phyloP scores from a whole-genome alignment of 2,888 invertebrate species.

The Hypena proboscidalis region DNA sequence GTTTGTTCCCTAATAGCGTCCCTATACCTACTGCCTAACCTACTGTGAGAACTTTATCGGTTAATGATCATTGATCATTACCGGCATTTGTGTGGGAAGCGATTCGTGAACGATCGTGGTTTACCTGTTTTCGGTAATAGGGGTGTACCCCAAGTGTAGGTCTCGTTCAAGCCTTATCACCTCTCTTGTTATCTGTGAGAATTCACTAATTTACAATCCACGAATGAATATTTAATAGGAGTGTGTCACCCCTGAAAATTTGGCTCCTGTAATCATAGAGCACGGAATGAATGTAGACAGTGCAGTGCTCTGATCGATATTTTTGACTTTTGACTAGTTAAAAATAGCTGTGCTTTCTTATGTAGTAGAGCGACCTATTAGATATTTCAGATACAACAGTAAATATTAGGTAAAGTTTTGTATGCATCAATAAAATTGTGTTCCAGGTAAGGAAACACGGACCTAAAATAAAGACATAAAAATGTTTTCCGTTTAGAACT shows the following conservation, averaged over 20 bases:
- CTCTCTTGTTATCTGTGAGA: conserved; percentile 62
- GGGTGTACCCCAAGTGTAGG: conserved; percentile 34
- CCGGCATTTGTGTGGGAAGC: conserved; percentile 27
- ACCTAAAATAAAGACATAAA: too few species aligned
- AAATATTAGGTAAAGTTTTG: too few species aligned
- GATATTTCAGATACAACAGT: too few species aligned
- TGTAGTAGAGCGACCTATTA: too few species aligned
- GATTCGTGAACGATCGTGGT: conserved; percentile 38
- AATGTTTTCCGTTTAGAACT: too few species aligned
- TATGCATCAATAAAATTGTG: too few species aligned
- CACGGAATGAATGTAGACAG: conserved; percentile 31
- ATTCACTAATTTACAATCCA: conserved; percentile 78
- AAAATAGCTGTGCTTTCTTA: conserved; percentile 1
- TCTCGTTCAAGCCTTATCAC: conserved; percentile 56
- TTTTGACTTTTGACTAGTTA: neutral
- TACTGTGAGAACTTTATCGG: conserved; percentile 26
- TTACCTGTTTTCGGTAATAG: conserved; percentile 38
- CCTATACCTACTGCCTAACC: conserved; percentile 9
- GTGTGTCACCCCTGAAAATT: conserved; percentile 76
- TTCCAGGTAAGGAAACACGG: too few species aligned
- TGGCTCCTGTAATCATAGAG: conserved; percentile 43
- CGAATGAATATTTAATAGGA: conserved; percentile 77
- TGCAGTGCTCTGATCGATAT: conserved; percentile 4
- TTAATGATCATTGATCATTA: conserved; percentile 31
- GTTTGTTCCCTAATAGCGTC: conserved; percentile 6